A percentile compares a stretch with the other conserved stretches of the same genome.
Evolutionary conservation across 2,113 vertebrate genomes (phyloP).

Genomic region (Tyrannus savana): DNA sequence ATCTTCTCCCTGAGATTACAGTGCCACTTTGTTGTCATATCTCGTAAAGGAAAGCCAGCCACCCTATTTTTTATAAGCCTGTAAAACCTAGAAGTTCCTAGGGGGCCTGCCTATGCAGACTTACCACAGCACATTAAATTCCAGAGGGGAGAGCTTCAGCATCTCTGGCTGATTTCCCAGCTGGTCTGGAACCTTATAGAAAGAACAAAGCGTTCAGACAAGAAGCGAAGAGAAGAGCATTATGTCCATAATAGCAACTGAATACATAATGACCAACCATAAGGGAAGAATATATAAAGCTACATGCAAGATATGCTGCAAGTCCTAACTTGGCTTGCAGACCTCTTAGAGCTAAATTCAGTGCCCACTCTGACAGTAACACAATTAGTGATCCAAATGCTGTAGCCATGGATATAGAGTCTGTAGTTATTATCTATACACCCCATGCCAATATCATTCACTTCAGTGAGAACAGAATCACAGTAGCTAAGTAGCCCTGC

Average conservation of each 20-base stretch:
- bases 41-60: neutral
- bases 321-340: neutral
- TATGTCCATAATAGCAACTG: neutral
- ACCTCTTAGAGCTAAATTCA: neutral
- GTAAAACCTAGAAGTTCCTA: neutral
- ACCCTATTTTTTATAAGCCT: neutral
- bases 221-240: neutral
- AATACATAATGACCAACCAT: neutral
- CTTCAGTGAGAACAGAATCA: neutral
- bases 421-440: neutral
- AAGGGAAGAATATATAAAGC: neutral
- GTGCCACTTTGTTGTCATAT: neutral
- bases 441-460: neutral
- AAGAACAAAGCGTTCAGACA: conserved; percentile 39
- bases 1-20: neutral
- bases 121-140: neutral
- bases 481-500: neutral
- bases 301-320: neutral
- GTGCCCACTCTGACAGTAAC: neutral
- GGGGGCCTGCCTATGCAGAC: neutral
- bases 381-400: neutral
- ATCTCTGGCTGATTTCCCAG: neutral
- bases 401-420: neutral
- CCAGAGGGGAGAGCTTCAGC: neutral
- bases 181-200: neutral